phyloP scores from a whole-genome alignment of 2,797 vertebrate species.

The Benthosema pterotum region DNA sequence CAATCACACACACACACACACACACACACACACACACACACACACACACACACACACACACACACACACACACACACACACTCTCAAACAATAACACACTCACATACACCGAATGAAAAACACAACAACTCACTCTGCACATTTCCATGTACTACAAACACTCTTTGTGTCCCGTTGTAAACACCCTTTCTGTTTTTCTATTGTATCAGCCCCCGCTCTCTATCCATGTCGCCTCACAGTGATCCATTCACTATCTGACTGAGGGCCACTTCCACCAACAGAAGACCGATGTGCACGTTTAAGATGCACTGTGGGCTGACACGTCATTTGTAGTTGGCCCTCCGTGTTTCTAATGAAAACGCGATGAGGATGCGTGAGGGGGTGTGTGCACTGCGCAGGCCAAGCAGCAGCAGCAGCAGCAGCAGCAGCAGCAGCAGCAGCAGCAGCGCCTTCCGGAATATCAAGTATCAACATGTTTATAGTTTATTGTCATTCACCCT shows the following conservation, averaged over 20 bases:
- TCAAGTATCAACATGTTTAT: conserved; percentile 29
- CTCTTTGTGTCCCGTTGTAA: conserved; percentile 49
- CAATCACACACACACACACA: conserved; percentile 31
- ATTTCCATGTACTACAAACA: conserved; percentile 49
- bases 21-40: conserved; percentile 18
- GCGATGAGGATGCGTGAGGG: conserved; percentile 41
- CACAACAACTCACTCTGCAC: no score
- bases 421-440: no score
- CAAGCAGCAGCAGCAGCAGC: no score
- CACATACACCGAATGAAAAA: conserved; percentile 30
- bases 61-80: conserved; percentile 32
- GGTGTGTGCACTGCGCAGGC: conserved; percentile 29
- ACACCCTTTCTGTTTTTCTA: conserved; percentile 36
- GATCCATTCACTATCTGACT: conserved; percentile 56
- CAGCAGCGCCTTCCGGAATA: conserved; percentile 41
- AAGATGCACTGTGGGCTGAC: conserved; percentile 34
- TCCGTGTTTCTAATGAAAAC: conserved; percentile 54
- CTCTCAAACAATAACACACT: conserved; percentile 19
- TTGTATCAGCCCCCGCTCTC: conserved; percentile 44
- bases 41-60: conserved; percentile 31
- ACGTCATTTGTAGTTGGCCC: conserved; percentile 42
- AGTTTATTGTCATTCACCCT: conserved; percentile 8
- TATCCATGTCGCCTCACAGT: conserved; percentile 44
- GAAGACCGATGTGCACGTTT: conserved; percentile 27
- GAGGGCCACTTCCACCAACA: conserved; percentile 27